Percentiles rank a stretch among this genome's conserved stretches.
These are phyloP conservation scores for Macrocentrus cingulum DNA, from an alignment of 1,140 invertebrate genomes.

Conservation along the genomic window DNA sequence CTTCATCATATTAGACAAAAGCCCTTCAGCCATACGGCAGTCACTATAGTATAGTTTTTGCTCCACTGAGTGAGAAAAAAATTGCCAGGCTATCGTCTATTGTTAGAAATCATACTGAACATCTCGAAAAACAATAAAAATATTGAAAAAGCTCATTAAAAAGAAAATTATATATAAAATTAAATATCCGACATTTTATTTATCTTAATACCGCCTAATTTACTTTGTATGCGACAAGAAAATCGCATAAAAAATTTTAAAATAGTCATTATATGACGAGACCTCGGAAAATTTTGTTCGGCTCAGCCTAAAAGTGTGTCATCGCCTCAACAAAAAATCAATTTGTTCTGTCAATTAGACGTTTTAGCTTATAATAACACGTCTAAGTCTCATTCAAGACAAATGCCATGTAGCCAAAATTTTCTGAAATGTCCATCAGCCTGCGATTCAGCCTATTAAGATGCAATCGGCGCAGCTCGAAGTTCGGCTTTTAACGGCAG, in stretches of 20 bases:
- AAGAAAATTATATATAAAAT: too few species aligned
- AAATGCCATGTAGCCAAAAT: background rate
- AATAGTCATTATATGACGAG: too few species aligned
- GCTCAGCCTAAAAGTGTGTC: background rate
- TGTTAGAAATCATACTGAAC: too few species aligned
- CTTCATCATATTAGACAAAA: background rate
- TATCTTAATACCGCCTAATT: too few species aligned
- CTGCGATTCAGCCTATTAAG: slow-evolving; percentile 25
- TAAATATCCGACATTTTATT: too few species aligned
- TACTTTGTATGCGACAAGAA: too few species aligned
- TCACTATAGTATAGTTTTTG: background rate
- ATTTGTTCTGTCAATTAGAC: background rate
- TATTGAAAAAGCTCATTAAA: too few species aligned
- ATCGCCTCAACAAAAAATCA: background rate
- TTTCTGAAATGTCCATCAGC: background rate
- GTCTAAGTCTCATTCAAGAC: slow-evolving; percentile 5
- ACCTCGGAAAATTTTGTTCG: too few species aligned
- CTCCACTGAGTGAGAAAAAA: background rate
- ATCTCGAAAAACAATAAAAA: too few species aligned
- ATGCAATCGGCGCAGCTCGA: slow-evolving; percentile 25
- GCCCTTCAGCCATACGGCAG: background rate
- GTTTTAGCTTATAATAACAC: background rate
- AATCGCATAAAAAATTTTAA: too few species aligned
- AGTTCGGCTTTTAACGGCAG: slow-evolving; percentile 29
- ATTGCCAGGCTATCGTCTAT: too few species aligned